Evolutionary conservation across 2,888 invertebrate genomes (phyloP), one percentile per base, ranked within the genome.

Genomic region (Ichneumoninae sp.): DNA sequence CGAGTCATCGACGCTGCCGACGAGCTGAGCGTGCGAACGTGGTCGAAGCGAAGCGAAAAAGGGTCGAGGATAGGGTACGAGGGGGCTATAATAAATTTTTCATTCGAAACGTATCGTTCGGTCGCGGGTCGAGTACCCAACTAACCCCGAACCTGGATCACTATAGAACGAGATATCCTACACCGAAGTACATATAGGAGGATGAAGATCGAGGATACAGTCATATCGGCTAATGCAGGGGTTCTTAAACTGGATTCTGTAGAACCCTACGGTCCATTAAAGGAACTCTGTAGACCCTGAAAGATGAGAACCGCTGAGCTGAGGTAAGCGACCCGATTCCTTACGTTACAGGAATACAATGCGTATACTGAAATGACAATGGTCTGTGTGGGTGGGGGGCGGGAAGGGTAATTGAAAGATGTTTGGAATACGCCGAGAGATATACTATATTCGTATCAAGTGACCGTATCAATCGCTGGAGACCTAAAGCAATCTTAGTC

Each of bases 1-100:
- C 69, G 76, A 73, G 68, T 81, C 81, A 85, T 78, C 83, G 77
- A 83, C 33, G 78, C 54, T 44, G 36, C 36, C 50, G 57, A 70
- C 66, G 66, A 40, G 47, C 19, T 22, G 63, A 75, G 47, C 63
- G 73, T 57, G 36, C 73, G 63, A 63, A 78, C 78, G 69, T 78
- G 54, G 44, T 74, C 54, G 44, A 54, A 54, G 54, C 50, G 47
- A 74, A 40, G 68, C 60, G 63, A 63, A 69, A 69, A 69, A 83
- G 50, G 26, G 66, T 52, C 22, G 52, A 19, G 26, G 60, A 63
- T 30, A 33, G 66, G 40, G 40, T 36, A 65, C 54, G 40, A 40
- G 60, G 60, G 60, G 65, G 22, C 26, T 40, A 50, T 63, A 65
- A 82, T 82, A 82, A 70, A 82, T 76, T 71, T 81, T 83, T 74